These are phyloP conservation scores for Lates japonicus DNA, from an alignment of 2,797 vertebrate genomes.

Conservation along the genomic window DNA sequence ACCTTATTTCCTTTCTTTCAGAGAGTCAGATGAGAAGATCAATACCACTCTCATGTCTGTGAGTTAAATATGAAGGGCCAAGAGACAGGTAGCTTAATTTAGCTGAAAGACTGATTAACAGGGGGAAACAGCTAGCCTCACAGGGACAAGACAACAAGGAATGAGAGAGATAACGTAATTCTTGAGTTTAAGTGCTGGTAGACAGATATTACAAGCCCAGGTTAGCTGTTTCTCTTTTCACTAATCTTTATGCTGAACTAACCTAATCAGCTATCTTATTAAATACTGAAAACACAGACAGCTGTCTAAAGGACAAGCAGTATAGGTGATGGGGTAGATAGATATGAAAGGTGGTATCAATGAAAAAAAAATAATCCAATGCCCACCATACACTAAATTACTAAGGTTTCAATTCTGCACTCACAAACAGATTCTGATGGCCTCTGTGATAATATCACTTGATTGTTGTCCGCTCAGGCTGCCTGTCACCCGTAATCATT, in stretches of 20 bases:
- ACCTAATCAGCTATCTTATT: background rate
- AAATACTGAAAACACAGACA: background rate
- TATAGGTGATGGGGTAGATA: no score
- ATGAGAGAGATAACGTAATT: background rate
- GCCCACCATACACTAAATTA: constrained; percentile 53
- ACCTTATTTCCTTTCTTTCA: background rate
- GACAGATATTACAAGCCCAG: background rate
- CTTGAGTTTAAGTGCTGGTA: background rate
- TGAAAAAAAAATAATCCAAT: constrained; percentile 41
- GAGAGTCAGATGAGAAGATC: background rate
- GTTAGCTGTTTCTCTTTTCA: background rate
- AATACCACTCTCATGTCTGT: background rate
- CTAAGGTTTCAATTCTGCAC: constrained; percentile 33
- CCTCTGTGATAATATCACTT: constrained; percentile 45
- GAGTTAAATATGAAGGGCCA: background rate
- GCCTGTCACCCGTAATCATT: constrained; percentile 6
- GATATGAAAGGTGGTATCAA: no score
- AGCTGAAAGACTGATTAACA: background rate
- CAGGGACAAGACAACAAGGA: background rate
- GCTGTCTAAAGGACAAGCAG: no score
- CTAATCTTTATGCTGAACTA: background rate
- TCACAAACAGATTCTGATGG: constrained; percentile 35
- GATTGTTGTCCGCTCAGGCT: constrained; percentile 23
- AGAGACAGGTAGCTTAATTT: background rate
- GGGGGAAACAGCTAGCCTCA: background rate